Base-by-base conservation (phyloP, 2,113 vertebrate species). In the Panthera tigris region DNA sequence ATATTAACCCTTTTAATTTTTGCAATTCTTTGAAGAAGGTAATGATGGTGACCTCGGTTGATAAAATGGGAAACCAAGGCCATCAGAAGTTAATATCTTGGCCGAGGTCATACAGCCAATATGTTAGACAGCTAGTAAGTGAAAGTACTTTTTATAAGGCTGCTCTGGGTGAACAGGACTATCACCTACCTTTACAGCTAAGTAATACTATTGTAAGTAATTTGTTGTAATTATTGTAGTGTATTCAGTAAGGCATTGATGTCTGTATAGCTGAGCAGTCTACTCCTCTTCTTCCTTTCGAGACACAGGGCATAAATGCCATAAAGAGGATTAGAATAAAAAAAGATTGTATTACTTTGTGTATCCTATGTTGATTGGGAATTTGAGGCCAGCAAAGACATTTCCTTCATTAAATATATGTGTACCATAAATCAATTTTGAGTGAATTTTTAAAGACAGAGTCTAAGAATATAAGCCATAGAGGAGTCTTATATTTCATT, bases 371-470 rank as follows among this genome's bases (percentile, higher is more conserved):
- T 81, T 82, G 84, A 91, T 73, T 93, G 48, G 63, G 31, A 84
- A 89, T 94, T 94, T 93, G 48, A 86, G n/a, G 31, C 45, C 48
- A 73, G 23, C 69, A 85, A 94, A 57, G 80, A 84, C 39, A 81
- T 95, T 83, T 92, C 31, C 78, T 90, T 97, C 78, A 33, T 33
- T 92, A 91, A 94, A 80, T 33, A 79, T 81, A 45, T 86, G 6
- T 25, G 2, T 93, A 57, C 29, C 14, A 19, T 45, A 96, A 52
- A 73, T 15, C 39, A 36, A 93, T 74, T 91, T 71, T 95, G 97
- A 96, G 50, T 95, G 48, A 90, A 16, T 63, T 92, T 95, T 92
- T 69, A 50, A 68, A 84, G 68, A 69, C 11, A 84, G 23, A 82
- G 66, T 66, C 9, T 15, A 96, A 86, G 31, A 89, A 52, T 86